phyloP scores from a whole-genome alignment of 2,888 invertebrate species.

The Bhutanitis thaidina region DNA sequence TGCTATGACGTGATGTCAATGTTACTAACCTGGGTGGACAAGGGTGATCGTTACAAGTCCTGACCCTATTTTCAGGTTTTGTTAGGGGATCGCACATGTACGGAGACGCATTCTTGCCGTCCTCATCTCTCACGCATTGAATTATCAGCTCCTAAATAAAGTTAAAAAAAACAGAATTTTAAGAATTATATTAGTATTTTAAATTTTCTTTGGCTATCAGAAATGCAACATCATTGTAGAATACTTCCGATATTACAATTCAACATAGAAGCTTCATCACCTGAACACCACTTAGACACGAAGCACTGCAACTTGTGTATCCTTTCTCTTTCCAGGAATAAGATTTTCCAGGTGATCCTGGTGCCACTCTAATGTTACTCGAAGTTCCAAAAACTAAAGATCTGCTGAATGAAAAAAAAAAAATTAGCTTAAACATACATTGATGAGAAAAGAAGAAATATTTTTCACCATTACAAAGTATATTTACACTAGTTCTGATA shows the following conservation, averaged over 20 bases:
- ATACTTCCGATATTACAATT: too few relatives aligned
- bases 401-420: conserved; percentile 36
- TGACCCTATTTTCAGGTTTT: conserved; percentile 92
- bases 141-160: conserved; percentile 89
- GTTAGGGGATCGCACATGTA: conserved; percentile 92
- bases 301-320: conserved; percentile 95
- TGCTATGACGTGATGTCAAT: too few relatives aligned
- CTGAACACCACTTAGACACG: conserved; percentile 92
- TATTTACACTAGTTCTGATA: too few relatives aligned
- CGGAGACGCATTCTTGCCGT: conserved; percentile 91
- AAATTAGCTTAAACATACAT: too few relatives aligned
- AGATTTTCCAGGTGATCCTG: conserved; percentile 87
- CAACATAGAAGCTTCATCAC: conserved; percentile 32
- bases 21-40: conserved; percentile 91
- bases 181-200: too few relatives aligned
- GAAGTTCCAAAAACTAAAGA: conserved; percentile 70
- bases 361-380: conserved; percentile 82
- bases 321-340: conserved; percentile 95
- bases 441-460: too few relatives aligned
- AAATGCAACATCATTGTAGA: too few relatives aligned
- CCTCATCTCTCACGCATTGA: conserved; percentile 92
- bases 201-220: too few relatives aligned
- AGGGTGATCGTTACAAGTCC: conserved; percentile 96
- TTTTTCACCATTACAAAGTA: too few relatives aligned
- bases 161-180: background rate